These are phyloP conservation scores for Dasyornis broadbenti DNA, from an alignment of 2,113 vertebrate species.

Conservation along the genomic window DNA sequence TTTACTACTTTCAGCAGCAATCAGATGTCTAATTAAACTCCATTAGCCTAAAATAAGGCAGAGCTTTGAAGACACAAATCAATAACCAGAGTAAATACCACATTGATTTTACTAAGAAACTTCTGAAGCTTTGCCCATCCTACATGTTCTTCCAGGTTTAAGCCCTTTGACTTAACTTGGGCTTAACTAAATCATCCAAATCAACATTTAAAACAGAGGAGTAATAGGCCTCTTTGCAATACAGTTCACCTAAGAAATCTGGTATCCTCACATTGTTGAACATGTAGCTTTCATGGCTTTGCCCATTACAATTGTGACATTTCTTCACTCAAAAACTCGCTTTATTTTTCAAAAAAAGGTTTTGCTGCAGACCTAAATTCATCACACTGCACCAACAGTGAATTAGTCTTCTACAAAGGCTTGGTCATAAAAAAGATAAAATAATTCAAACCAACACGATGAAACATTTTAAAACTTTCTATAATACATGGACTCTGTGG, in stretches of 20 bases:
- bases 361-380: background rate
- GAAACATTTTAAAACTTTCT: background rate
- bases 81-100: background rate
- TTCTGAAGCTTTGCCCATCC: background rate
- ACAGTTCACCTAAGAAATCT: background rate
- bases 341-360: background rate
- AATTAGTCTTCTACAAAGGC: background rate
- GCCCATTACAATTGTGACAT: background rate
- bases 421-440: background rate
- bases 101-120: background rate
- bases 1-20: slow-evolving; percentile 49
- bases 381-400: background rate
- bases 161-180: background rate
- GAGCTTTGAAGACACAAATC: slow-evolving; percentile 45
- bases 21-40: slow-evolving; percentile 61
- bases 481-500: background rate
- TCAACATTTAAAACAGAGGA: background rate
- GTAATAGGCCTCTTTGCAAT: background rate
- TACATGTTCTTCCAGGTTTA: background rate
- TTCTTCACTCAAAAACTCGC: background rate
- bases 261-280: background rate
- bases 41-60: slow-evolving; percentile 34
- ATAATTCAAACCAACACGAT: background rate
- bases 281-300: background rate
- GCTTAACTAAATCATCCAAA: background rate